phyloP scores from a whole-genome alignment of 2,888 invertebrate genomes.

The Phragmatobia fuliginosa region DNA sequence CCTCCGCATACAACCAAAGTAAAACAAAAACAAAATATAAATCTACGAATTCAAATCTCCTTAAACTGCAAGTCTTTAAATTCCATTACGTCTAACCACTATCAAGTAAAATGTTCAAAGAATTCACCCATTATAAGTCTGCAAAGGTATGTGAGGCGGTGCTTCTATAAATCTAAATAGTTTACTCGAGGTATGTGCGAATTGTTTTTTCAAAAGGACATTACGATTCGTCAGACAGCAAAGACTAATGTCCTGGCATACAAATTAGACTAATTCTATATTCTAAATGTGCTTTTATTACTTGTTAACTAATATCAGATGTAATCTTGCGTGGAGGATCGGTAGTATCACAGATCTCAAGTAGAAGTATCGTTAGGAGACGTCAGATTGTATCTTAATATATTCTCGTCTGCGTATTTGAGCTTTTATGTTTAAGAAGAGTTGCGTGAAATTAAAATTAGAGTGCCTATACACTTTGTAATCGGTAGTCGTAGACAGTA shows the following conservation, averaged over 20 bases:
- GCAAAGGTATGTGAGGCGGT: conserved; percentile 20
- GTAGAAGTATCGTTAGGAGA: neutral
- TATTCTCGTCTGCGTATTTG: neutral
- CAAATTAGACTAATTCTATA: neutral
- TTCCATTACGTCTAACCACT: neutral
- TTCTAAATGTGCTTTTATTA: conserved; percentile 2
- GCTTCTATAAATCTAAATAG: conserved; percentile 12
- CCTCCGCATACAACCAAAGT: too few species aligned
- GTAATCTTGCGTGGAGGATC: neutral
- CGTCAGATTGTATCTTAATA: neutral
- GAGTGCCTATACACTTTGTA: neutral
- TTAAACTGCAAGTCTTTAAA: neutral
- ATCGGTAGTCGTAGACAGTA: neutral
- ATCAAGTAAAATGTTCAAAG: neutral
- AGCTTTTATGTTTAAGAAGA: neutral
- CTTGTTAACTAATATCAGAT: neutral
- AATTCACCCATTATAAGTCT: neutral
- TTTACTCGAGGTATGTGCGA: conserved; percentile 27
- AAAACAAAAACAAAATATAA: neutral
- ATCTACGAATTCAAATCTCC: neutral
- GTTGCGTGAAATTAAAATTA: neutral
- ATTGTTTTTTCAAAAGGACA: conserved; percentile 35
- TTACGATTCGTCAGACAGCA: conserved; percentile 15
- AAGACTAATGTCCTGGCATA: neutral
- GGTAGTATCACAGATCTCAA: neutral